These are phyloP conservation scores for Diglossa cyanea DNA, from an alignment of 2,797 vertebrate genomes.

Conservation along the genomic window DNA sequence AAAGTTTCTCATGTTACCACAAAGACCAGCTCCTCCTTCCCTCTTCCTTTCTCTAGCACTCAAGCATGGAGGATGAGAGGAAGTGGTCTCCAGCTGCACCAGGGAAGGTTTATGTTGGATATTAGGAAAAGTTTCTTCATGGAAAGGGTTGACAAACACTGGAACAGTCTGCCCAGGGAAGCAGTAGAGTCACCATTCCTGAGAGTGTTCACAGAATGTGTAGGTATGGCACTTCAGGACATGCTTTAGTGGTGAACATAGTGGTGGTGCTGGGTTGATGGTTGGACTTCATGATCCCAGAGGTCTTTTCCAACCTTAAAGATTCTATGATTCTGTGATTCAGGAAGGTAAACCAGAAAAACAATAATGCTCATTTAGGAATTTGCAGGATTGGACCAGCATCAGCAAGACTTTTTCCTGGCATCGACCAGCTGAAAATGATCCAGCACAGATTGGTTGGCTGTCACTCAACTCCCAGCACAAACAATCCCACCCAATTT, in stretches of 20 bases:
- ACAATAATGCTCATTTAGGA: background rate
- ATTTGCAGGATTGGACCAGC: background rate
- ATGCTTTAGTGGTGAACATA: background rate
- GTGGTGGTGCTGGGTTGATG: background rate
- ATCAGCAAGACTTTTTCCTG: background rate
- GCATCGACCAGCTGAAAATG: accelerated
- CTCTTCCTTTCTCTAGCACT: background rate
- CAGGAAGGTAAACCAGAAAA: background rate
- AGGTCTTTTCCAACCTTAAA: background rate
- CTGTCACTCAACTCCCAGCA: background rate
- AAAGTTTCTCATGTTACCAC: background rate
- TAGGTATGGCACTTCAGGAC: background rate
- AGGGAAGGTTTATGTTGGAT: background rate
- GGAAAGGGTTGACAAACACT: background rate
- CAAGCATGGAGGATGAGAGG: background rate
- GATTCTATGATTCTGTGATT: background rate
- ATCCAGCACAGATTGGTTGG: background rate
- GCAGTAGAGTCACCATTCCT: background rate
- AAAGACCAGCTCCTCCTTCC: background rate
- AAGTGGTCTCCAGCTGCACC: background rate
- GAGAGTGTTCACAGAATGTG: background rate
- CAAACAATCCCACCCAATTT: background rate
- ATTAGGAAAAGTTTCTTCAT: background rate
- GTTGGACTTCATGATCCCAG: background rate
- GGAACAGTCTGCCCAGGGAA: background rate